Percentiles rank a stretch among this genome's conserved stretches.
Evolutionary conservation across 2,113 vertebrate genomes (phyloP).

Genomic region (Pipra filicauda): DNA sequence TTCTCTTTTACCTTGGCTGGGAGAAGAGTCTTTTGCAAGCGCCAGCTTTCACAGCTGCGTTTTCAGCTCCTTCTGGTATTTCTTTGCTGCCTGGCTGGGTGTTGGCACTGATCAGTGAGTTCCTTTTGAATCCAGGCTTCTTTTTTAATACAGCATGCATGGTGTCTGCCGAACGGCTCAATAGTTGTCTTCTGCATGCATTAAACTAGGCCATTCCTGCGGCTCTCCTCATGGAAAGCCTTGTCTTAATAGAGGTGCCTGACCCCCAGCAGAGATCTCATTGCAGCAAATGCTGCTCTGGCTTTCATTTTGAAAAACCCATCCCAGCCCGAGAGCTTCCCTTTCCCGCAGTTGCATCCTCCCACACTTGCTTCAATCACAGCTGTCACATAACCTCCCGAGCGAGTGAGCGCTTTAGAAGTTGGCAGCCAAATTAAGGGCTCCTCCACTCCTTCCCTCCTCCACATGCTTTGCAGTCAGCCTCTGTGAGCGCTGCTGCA

Average conservation of each 20-base stretch:
- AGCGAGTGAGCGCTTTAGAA: conserved; percentile 43
- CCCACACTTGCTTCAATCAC: conserved; percentile 35
- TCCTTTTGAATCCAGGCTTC: background rate
- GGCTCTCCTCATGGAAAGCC: background rate
- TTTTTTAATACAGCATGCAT: background rate
- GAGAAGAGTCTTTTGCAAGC: background rate
- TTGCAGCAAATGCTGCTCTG: background rate
- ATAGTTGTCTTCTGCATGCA: background rate
- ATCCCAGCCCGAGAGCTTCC: conserved; percentile 7
- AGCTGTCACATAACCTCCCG: conserved; percentile 34
- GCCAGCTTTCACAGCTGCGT: background rate
- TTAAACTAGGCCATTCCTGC: background rate
- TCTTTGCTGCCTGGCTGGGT: background rate
- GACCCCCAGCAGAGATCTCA: background rate
- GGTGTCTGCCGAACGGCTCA: background rate
- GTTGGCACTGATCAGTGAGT: background rate
- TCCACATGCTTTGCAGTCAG: conserved; percentile 54
- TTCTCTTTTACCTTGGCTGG: background rate
- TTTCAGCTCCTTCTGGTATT: background rate
- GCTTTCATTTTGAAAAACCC: conserved; percentile 16
- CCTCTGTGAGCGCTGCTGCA: conserved; percentile 19
- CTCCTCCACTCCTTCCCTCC: conserved; percentile 57
- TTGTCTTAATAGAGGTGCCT: background rate
- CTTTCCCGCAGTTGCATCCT: conserved; percentile 33
- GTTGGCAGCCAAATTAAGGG: conserved; percentile 64